A percentile compares a stretch with the other conserved stretches of the same genome.
These are phyloP conservation scores for Polydrusus pterygomalis DNA, from an alignment of 2,888 invertebrate species.

Conservation along the genomic window DNA sequence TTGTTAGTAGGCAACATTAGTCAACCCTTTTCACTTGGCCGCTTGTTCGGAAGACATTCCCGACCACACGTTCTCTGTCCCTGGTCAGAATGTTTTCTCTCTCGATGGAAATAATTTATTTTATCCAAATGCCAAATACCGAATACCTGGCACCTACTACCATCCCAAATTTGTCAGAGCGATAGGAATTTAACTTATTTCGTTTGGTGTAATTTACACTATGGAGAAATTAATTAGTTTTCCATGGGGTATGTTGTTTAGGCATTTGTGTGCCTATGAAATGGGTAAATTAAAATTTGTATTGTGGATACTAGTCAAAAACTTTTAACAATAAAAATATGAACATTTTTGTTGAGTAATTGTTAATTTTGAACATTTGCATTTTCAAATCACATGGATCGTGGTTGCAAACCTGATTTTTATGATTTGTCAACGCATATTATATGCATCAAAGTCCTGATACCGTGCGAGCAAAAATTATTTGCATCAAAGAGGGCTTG, in stretches of 20 bases:
- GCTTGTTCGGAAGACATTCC: conserved; percentile 62
- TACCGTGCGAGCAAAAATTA: too few species aligned
- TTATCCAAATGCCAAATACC: conserved; percentile 50
- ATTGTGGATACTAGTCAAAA: neutral
- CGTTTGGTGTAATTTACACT: conserved; percentile 40
- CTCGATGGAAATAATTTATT: conserved; percentile 52
- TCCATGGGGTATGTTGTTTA: conserved; percentile 2
- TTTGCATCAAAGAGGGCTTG: too few species aligned
- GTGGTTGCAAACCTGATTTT: too few species aligned
- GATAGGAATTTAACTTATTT: conserved; percentile 50
- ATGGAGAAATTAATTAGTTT: conserved; percentile 45
- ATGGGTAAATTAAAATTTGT: neutral
- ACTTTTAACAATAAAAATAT: too few species aligned
- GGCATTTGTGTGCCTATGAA: neutral
- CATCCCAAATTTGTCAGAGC: conserved; percentile 48
- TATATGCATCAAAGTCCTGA: too few species aligned
- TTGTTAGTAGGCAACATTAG: conserved; percentile 63
- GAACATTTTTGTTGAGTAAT: too few species aligned
- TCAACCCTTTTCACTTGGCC: conserved; percentile 68
- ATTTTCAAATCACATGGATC: too few species aligned
- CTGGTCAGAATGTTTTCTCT: conserved; percentile 51
- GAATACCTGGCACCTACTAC: conserved; percentile 47
- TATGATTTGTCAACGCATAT: too few species aligned
- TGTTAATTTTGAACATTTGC: too few species aligned
- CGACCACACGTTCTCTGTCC: conserved; percentile 64